These are phyloP conservation scores for Chelonia mydas DNA, from an alignment of 2,797 vertebrate genomes.

Conservation along the genomic window DNA sequence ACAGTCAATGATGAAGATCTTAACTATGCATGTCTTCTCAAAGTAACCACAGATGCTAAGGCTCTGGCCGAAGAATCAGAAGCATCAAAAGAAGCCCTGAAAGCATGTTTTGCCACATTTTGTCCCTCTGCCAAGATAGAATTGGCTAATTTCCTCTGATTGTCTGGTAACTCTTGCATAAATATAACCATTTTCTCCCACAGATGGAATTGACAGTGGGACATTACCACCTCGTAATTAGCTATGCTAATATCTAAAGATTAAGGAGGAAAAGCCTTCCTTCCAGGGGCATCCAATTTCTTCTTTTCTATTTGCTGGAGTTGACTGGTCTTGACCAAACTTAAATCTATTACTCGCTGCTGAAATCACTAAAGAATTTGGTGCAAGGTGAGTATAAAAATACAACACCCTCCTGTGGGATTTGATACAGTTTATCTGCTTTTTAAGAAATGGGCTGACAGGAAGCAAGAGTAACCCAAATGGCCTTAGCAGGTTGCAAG, in stretches of 20 bases:
- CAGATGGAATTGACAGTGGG: neutral
- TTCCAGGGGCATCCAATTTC: neutral
- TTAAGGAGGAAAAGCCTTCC: neutral
- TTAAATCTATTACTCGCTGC: neutral
- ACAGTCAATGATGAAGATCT: neutral
- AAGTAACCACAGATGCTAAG: neutral
- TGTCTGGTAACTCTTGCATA: neutral
- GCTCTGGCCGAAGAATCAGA: neutral
- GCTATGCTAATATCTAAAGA: neutral
- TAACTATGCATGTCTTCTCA: neutral
- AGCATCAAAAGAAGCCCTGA: neutral
- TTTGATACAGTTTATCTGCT: neutral
- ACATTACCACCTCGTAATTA: neutral
- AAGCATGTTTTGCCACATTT: neutral
- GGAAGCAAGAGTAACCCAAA: neutral
- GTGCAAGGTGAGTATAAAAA: neutral
- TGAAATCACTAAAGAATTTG: neutral
- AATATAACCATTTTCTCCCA: neutral
- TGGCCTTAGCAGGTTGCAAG: neutral
- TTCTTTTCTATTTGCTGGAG: neutral
- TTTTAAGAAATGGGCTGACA: neutral
- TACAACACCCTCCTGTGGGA: neutral
- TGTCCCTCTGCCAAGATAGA: neutral
- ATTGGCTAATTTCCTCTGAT: neutral
- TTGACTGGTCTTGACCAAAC: neutral